A percentile compares a stretch with the other conserved stretches of the same genome.
These are phyloP conservation scores for Drosophila baimaii DNA, from an alignment of 1,140 invertebrate species.

Conservation along the genomic window DNA sequence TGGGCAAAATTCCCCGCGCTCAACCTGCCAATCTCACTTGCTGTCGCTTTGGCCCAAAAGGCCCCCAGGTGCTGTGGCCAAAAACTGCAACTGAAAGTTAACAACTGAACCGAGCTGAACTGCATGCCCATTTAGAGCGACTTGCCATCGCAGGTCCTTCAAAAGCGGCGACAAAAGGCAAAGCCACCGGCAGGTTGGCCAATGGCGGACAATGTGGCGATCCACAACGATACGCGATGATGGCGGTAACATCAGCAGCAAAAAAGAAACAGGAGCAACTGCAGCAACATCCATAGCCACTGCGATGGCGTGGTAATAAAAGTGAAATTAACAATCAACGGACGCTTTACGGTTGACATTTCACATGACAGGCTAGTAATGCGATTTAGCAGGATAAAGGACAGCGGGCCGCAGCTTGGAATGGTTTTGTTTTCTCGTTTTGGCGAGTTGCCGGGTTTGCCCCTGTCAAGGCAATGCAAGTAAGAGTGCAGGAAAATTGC, in stretches of 20 bases:
- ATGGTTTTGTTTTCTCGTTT: conserved; percentile 26
- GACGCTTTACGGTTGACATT: conserved; percentile 84
- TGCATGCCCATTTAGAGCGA: conserved; percentile 54
- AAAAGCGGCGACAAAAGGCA: conserved; percentile 49
- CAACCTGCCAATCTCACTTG: conserved; percentile 25
- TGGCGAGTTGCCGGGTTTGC: no score
- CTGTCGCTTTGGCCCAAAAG: conserved; percentile 8
- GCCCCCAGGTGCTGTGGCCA: conserved; percentile 11
- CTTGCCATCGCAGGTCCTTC: conserved; percentile 36
- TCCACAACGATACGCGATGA: conserved; percentile 28
- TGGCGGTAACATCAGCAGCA: conserved; percentile 15
- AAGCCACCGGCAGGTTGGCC: conserved; percentile 61
- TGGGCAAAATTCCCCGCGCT: conserved; percentile 21
- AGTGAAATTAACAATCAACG: conserved; percentile 84
- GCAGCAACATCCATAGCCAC: conserved; percentile 6
- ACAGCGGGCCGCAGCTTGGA: conserved; percentile 48
- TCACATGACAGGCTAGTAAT: conserved; percentile 84
- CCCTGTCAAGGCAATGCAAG: conserved; percentile 3
- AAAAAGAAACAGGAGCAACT: conserved; percentile 10
- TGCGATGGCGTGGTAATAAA: conserved; percentile 64
- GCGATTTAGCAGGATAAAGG: conserved; percentile 84
- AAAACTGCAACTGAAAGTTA: conserved; percentile 46
- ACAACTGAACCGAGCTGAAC: conserved; percentile 15
- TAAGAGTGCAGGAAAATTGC: conserved; percentile 33
- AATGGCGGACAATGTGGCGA: conserved; percentile 57